phyloP scores from a whole-genome alignment of 2,888 invertebrate species.

The Hypomecis atomaria region DNA sequence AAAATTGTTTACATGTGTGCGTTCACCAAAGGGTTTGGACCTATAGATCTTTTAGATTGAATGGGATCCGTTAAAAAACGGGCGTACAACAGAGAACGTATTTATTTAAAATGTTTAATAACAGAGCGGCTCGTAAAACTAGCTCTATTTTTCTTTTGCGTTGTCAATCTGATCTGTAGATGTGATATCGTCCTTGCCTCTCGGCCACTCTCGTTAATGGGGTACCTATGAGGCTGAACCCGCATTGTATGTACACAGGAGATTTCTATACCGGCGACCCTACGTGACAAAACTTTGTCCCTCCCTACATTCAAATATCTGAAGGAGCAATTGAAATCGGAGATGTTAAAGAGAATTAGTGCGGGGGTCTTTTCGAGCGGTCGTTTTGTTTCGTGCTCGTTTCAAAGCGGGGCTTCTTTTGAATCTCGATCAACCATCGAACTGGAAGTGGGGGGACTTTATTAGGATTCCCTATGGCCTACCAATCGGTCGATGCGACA shows the following conservation, averaged over 20 bases:
- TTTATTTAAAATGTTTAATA: slow-evolving; percentile 82
- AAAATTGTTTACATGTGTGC: slow-evolving; percentile 63
- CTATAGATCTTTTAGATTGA: slow-evolving; percentile 70
- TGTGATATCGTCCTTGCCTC: slow-evolving; percentile 76
- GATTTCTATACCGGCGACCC: slow-evolving; percentile 77
- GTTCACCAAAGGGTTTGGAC: slow-evolving; percentile 75
- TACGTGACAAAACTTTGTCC: slow-evolving; percentile 84
- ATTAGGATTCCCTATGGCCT: slow-evolving; percentile 82
- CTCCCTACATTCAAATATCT: slow-evolving; percentile 84
- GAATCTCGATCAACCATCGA: slow-evolving; percentile 82
- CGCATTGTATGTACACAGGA: slow-evolving; percentile 77
- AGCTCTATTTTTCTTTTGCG: slow-evolving; percentile 72
- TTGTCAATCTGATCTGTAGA: slow-evolving; percentile 80
- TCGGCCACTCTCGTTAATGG: slow-evolving; percentile 81
- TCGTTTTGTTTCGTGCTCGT: slow-evolving; percentile 79
- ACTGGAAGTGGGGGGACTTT: slow-evolving; percentile 82
- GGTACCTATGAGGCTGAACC: slow-evolving; percentile 79
- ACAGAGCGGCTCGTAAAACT: slow-evolving; percentile 79
- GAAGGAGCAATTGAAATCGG: slow-evolving; percentile 85
- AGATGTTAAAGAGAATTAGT: slow-evolving; percentile 85
- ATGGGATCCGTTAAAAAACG: slow-evolving; percentile 72
- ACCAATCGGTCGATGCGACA: slow-evolving; percentile 80
- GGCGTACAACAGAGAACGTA: slow-evolving; percentile 62
- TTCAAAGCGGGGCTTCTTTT: slow-evolving; percentile 82
- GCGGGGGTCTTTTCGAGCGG: slow-evolving; percentile 80